Evolutionary conservation across 2,888 invertebrate species (phyloP), one percentile per base, ranked within the genome.

Genomic region (Drosophila kokeensis): DNA sequence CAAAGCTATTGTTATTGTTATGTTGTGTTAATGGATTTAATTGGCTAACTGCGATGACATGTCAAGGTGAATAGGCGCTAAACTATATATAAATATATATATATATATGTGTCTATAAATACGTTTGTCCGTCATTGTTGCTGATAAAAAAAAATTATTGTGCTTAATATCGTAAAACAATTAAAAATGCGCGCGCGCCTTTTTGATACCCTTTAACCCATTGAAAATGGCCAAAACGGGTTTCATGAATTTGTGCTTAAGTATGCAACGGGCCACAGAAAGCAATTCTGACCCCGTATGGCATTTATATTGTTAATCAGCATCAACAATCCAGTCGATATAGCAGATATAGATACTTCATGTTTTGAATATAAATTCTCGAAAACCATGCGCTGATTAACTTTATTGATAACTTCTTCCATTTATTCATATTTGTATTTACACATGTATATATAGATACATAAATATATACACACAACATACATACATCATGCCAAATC

Each of bases 51-150:
- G 67, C 70, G 63, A 57, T 73, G 84, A 85, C 87, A 86, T 86
- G 87, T 88, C 83, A 85, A 88, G 84, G 84, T 85, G 79, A 83
- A 60, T 77, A 73, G 54, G 67, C 69, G 76, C 52, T 65, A 34
- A 75, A 32, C 30, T 11, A 54, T 29, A 63, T 34, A 38, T 40
- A 48, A 21, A 13, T 54, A 45, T 57, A 24, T 27, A n/a, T 24
- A 21, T 11, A 30, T 40, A 58, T 52, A 45, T 42, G 34, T 40
- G 62, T 48, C 2, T 34, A 40, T 24, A 48, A 77, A 69, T 69
- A 58, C 70, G 55, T 78, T 79, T 72, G 69, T 61, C 63, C 58
- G 69, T 80, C 77, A 79, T 81, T 81, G 66, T 77, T 73, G 69
- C 85, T 82, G 83, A 84, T 85, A 87, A 87, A 82, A 73, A 69